Conservation (phyloP, 1,140 invertebrate genomes). For the Dendroctonus ponderosae region DNA sequence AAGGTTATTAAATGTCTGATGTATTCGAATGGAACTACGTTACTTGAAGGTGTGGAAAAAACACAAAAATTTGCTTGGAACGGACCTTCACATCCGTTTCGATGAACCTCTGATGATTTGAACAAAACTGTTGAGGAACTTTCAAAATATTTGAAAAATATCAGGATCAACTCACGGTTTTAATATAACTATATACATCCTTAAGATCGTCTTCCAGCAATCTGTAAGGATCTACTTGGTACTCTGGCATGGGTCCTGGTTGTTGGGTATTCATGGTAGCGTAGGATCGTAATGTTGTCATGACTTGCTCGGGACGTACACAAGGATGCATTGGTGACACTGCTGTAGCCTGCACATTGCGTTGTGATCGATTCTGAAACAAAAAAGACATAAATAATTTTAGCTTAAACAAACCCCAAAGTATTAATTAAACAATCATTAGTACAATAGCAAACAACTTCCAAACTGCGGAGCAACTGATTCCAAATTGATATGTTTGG, state of each 20-base stretch:
- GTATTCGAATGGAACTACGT: no score
- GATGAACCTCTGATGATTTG: no score
- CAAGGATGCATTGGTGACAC: not conserved
- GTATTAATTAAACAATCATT: no score
- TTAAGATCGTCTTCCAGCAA: conserved; percentile 81
- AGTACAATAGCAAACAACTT: no score
- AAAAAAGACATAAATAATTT: not conserved
- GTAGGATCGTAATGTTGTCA: conserved; percentile 50
- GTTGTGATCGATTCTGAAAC: not conserved
- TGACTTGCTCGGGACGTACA: conserved; percentile 30
- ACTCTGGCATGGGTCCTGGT: conserved; percentile 72
- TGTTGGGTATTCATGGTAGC: conserved; percentile 67
- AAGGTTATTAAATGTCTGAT: no score
- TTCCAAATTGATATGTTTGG: no score
- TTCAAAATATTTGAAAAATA: not conserved
- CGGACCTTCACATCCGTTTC: no score
- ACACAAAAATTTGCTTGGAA: no score
- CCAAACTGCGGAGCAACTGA: no score
- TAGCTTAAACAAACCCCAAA: no score
- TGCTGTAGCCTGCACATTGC: not conserved
- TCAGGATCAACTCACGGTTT: conserved; percentile 61
- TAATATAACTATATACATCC: conserved; percentile 77
- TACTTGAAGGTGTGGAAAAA: no score
- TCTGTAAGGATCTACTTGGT: conserved; percentile 80
- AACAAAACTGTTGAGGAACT: no score